Base-by-base conservation (phyloP, 2,888 invertebrate genomes). In the Tethea ocularis region DNA sequence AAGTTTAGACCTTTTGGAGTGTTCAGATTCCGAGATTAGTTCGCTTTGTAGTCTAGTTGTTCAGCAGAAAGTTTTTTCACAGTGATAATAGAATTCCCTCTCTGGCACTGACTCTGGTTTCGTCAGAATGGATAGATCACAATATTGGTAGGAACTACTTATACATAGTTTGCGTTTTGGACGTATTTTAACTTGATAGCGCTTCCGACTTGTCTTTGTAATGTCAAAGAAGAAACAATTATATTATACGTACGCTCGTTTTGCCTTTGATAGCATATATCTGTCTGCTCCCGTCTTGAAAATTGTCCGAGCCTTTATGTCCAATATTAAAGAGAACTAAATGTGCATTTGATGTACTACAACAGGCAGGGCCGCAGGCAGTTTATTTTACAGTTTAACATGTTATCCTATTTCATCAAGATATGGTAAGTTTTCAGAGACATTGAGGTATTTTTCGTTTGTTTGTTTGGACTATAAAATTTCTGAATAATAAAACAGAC, bases 351-450 rank as follows among this genome's bases (percentile, higher is more conserved):
- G 7, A 7, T 29, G 10, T 7, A 26, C 26, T 26, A 26, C 68
- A 70, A 74, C 75, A 80, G 78, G n/a, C n/a, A 85, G 77, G 73
- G 81, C 83, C 82, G 75, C 70, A 71, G 81, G 85, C 79, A 82
- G 82, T 86, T 86, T 87, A 86, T 89, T 88, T 86, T 85, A 84
- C 80, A 88, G 84, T 88, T 88, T 84, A 87, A 89, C 86, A 86
- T 87, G 88, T 87, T 91, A 89, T 86, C 79, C n/a, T 82, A 84
- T 36, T 36, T 15, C 15, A 36, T 36, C 36, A 36, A 15, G 15
- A 15, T 15, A 3, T 36, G 13, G 15, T 36, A 6, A 36, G 33
- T 13, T 33, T 33, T 33, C 33, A 33, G 11, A 33, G 10, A 10
- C 33, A 11, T 33, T 33, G 10, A 33, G 33, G 33, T 11, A 11